Base-by-base conservation (phyloP, 2,113 vertebrate species). In the Triplophysa siluroides region DNA sequence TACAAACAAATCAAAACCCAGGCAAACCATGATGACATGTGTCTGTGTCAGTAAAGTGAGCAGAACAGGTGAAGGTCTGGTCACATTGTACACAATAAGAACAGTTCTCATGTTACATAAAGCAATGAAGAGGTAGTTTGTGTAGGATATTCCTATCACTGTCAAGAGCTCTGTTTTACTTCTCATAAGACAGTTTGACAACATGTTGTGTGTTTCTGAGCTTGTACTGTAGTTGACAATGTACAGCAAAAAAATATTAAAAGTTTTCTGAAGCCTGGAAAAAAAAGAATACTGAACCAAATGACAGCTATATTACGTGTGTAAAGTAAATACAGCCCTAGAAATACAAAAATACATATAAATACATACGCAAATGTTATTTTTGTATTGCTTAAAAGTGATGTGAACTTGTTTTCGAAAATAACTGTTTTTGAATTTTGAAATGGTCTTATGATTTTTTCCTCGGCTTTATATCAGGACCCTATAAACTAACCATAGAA, bases 11-110 rank as follows among this genome's bases (percentile, higher is more conserved):
- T 11, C 50, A 29, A 73, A 73, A 73, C 33, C 0, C 54, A 58
- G 18, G 52, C 69, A 72, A 72, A 41, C 38, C 14, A 12, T 63
- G 56, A 23, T 61, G 33, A 21, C 38, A 61, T 61, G 38, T 63
- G 58, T 14, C 58, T 26, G 10, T 12, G 72, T 33, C 72, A 21
- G 45, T 62, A 64, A 68, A 81, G 54, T 69, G 73, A 81, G 73
- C 54, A 58, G 66, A n/a, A 38, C 80, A 81, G 65, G 65, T 81
- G 80, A 77, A 70, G 4, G 47, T 66, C 61, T 69, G 43, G 65
- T 52, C 38, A 61, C 41, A 74, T 38, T 64, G 33, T 41, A 54
- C 56, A 81, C 73, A 81, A 76, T 62, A 58, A 41, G 9, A 64
- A 8, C 18, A 56, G 65, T 9, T 77, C 80, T 77, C 74, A 50